phyloP scores from a whole-genome alignment of 2,113 vertebrate genomes.

The Fulica atra region DNA sequence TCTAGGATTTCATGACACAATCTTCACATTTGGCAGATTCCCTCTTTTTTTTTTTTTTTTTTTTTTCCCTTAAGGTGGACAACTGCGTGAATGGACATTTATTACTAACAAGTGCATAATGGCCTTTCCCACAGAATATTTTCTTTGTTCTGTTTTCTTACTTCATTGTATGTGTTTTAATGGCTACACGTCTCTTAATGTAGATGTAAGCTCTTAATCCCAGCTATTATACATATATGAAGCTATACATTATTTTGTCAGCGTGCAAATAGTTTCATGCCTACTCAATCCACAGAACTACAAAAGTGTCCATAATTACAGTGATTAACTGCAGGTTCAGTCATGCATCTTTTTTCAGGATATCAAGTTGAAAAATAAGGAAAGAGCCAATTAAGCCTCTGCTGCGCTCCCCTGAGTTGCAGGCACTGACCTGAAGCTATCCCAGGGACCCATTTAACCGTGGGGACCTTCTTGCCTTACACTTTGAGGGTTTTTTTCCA shows the following conservation, averaged over 20 bases:
- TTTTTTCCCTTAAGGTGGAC: neutral
- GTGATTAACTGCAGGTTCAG: neutral
- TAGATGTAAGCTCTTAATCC: neutral
- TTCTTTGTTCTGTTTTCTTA: neutral
- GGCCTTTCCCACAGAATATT: neutral
- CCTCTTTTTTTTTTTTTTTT: neutral
- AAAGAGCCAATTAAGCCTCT: neutral
- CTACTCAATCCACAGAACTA: neutral
- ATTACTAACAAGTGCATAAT: neutral
- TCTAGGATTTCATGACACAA: neutral
- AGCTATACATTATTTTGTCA: neutral
- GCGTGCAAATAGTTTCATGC: neutral
- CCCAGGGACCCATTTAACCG: neutral
- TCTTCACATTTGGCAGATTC: neutral
- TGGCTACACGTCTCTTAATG: neutral
- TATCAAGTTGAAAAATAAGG: neutral
- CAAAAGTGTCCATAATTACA: neutral
- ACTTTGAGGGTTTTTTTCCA: neutral
- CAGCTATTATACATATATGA: neutral
- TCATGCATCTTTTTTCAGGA: neutral
- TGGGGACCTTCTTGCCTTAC: neutral
- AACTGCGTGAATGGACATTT: neutral
- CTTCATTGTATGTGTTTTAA: neutral
- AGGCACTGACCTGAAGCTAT: neutral
- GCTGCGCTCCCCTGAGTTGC: rapidly evolving